Percentiles rank a stretch among this genome's conserved stretches.
phyloP scores from a whole-genome alignment of 1,140 invertebrate genomes.

The Protaetia brevitarsis region DNA sequence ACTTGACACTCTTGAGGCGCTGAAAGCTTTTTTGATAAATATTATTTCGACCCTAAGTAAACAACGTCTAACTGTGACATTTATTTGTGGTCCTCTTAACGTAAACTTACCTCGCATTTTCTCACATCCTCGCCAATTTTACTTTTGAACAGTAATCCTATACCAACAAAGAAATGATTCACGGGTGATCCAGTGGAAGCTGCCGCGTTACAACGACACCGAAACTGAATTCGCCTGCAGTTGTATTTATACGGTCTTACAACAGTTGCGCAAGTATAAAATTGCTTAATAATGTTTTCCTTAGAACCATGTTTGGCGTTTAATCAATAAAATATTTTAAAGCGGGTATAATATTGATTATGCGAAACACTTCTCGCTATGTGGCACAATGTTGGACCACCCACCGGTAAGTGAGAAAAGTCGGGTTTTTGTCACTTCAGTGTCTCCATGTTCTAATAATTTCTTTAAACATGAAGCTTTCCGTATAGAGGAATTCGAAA shows the following conservation, averaged over 20 bases:
- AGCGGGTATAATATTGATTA: too few species aligned
- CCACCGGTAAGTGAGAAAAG: not conserved
- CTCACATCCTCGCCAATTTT: constrained; percentile 12
- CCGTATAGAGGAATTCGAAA: not conserved
- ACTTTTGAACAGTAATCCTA: not conserved
- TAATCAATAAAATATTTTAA: too few species aligned
- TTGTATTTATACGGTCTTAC: too few species aligned
- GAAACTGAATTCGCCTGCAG: too few species aligned
- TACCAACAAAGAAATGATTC: too few species aligned
- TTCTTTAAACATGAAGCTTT: constrained; percentile 3
- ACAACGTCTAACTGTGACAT: constrained; percentile 15
- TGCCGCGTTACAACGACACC: too few species aligned
- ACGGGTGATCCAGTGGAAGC: too few species aligned
- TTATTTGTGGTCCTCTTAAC: constrained; percentile 16
- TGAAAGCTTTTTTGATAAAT: constrained; percentile 17
- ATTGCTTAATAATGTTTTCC: too few species aligned
- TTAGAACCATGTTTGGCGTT: too few species aligned
- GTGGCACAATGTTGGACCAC: too few species aligned
- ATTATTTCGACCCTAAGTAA: constrained; percentile 15
- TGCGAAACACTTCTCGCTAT: too few species aligned
- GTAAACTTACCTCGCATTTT: not conserved
- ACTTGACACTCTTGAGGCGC: constrained; percentile 13
- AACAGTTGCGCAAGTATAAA: too few species aligned
- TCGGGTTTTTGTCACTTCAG: constrained; percentile 5
- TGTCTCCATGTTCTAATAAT: constrained; percentile 6